Evolutionary conservation across 2,113 vertebrate species (phyloP).

Genomic region (Sinocyclocheilus grahami): DNA sequence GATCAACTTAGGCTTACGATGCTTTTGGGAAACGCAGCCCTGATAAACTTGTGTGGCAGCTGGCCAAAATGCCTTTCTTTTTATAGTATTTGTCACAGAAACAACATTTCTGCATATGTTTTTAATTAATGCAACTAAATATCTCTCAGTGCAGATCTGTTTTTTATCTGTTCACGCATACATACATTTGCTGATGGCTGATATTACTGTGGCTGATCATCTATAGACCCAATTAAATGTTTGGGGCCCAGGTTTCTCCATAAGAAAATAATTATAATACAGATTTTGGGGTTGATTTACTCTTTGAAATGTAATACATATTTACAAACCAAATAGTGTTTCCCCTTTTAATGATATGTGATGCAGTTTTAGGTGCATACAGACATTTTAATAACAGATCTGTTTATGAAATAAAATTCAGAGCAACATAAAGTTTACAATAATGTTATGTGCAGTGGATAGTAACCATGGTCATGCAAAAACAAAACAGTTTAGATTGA

Average conservation of each 20-base stretch:
- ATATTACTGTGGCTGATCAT: too few species aligned
- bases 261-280: background rate
- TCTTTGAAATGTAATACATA: background rate
- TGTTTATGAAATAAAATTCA: background rate
- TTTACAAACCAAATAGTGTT: background rate
- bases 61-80: background rate
- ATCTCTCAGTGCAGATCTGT: background rate
- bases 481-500: background rate
- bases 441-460: background rate
- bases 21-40: too few species aligned
- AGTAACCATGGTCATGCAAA: background rate
- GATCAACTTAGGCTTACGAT: too few species aligned
- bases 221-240: too few species aligned
- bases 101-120: background rate
- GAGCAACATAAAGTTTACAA: background rate
- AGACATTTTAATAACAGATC: background rate
- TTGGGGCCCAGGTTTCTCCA: background rate
- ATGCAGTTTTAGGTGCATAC: background rate
- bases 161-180: too few species aligned
- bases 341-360: background rate
- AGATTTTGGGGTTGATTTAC: background rate
- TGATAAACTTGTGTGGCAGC: background rate
- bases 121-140: background rate
- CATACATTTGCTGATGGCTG: too few species aligned
- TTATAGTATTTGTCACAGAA: background rate